phyloP scores from a whole-genome alignment of 2,888 invertebrate genomes.

The Spilosoma lubricipeda region DNA sequence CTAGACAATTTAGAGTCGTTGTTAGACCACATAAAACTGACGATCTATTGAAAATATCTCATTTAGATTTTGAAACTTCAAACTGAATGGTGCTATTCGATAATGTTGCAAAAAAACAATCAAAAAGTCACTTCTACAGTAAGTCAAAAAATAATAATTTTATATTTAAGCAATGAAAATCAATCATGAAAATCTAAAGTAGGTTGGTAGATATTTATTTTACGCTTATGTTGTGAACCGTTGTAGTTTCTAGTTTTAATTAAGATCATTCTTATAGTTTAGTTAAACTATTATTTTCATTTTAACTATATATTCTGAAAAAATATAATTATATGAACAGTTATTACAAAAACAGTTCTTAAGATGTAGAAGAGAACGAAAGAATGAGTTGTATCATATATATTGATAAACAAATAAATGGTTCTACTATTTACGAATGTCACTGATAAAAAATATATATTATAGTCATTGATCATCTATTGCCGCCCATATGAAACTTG shows the following conservation, averaged over 20 bases:
- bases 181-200: not conserved
- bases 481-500: too few species aligned
- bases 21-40: not conserved
- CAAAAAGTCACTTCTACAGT: not conserved
- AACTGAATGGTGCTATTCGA: too few species aligned
- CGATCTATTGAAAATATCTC: not conserved
- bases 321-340: not conserved
- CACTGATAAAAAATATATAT: too few species aligned
- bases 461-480: too few species aligned
- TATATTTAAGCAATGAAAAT: not conserved
- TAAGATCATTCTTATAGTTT: not conserved
- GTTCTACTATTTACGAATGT: too few species aligned
- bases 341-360: not conserved
- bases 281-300: not conserved
- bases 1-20: too few species aligned
- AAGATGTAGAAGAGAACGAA: too few species aligned
- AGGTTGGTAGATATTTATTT: slow-evolving; percentile 15
- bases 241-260: slow-evolving; percentile 15
- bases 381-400: too few species aligned
- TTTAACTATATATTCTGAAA: not conserved
- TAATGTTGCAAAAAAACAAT: too few species aligned
- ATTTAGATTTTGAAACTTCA: not conserved
- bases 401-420: too few species aligned
- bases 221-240: not conserved
- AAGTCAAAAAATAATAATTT: too few species aligned